A percentile compares a stretch with the other conserved stretches of the same genome.
Conservation (phyloP, 2,113 vertebrate genomes). For the Smithornis capensis region DNA sequence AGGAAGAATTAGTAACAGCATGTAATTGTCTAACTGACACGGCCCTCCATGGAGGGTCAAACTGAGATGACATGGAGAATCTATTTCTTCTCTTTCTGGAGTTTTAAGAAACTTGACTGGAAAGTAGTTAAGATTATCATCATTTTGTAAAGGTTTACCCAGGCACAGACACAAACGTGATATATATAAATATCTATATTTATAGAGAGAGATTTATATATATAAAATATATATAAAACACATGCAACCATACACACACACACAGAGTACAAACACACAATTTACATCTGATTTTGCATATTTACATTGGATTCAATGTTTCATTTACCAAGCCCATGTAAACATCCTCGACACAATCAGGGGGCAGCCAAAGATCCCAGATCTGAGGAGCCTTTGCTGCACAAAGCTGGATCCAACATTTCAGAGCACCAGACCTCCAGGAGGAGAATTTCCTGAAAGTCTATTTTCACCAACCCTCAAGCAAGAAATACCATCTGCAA, state of each 20-base stretch:
- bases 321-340: neutral
- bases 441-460: neutral
- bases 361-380: fast-evolving
- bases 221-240: neutral
- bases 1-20: neutral
- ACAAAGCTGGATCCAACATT: fast-evolving
- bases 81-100: neutral
- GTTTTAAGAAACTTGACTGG: neutral
- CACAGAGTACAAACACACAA: fast-evolving
- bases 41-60: neutral
- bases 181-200: neutral
- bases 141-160: neutral
- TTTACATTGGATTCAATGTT: neutral
- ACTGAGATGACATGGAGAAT: neutral
- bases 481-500: neutral
- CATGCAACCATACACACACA: fast-evolving
- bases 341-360: neutral
- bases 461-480: neutral
- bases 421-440: neutral
- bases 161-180: fast-evolving
- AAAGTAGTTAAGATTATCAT: neutral
- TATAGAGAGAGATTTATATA: too few relatives aligned
- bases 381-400: neutral
- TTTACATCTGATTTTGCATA: fast-evolving
- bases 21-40: neutral